A percentile compares a stretch with the other conserved stretches of the same genome.
Conservation (phyloP, 2,113 vertebrate genomes). For the Ceratotherium simum region DNA sequence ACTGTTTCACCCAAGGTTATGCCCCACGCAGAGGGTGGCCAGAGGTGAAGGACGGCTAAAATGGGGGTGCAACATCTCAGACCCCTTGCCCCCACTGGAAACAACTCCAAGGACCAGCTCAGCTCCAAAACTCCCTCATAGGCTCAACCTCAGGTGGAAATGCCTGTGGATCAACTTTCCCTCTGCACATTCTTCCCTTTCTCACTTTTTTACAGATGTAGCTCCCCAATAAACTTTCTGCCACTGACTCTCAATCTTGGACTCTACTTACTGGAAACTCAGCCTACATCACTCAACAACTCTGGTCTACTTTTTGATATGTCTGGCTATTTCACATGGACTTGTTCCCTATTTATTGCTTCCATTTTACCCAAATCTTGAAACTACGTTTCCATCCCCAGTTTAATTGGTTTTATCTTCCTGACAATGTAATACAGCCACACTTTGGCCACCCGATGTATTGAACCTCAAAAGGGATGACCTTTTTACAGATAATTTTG, state of each 20-base stretch:
- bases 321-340: not conserved
- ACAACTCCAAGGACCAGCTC: not conserved
- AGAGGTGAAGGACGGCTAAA: not conserved
- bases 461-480: not conserved
- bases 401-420: not conserved
- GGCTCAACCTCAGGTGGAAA: not conserved
- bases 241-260: not conserved
- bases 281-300: not conserved
- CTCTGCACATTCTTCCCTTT: not conserved
- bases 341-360: not conserved
- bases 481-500: slow-evolving; percentile 23
- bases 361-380: not conserved
- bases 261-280: not conserved
- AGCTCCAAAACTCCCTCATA: not conserved
- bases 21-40: not conserved
- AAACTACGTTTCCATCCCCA: not conserved
- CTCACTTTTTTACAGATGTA: not conserved
- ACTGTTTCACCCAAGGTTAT: not conserved
- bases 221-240: not conserved
- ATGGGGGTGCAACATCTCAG: not conserved
- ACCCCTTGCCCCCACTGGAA: not conserved
- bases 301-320: not conserved
- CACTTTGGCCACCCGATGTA: not conserved
- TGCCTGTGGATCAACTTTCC: not conserved
- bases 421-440: not conserved